Base-by-base conservation (phyloP, 2,888 invertebrate genomes). In the Apamea monoglypha region DNA sequence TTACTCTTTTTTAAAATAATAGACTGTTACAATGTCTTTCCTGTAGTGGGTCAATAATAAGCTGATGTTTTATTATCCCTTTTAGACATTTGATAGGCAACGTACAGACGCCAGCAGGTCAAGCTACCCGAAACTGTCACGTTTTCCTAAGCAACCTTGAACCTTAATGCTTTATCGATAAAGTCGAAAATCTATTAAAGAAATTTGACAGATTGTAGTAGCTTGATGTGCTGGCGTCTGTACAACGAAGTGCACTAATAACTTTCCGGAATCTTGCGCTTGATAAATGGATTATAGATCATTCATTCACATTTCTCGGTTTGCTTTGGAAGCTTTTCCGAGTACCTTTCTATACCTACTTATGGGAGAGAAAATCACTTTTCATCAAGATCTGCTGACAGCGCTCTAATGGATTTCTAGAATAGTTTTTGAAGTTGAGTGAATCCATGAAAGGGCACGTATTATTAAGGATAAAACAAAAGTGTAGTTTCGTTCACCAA, bases 341-440 rank as follows among this genome's bases (percentile, higher is more conserved):
- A 32, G 40, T 44, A 59, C 25, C 47, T 78, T 1, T n/a, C n/a
- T 40, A 18, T n/a, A 66, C 8, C 40, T 36, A 59, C 1, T 68
- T 44, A 63, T 80, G 64, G 61, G 21, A 56, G 47, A 36, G 18
- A 70, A 40, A 53, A 21, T n/a, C 16, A 5, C 21, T 73, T 72
- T 50, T 25, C n/a, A 53, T 18, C 18, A 21, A 7, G 16, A 25
- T 64, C 44, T 36, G 36, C 32, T 72, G 74, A 61, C 66, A 66
- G 32, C 25, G 44, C 7, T 21, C 14, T 14, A 44, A 32, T 56
- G 40, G n/a, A 66, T 71, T 32, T 10, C 32, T 21, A 16, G n/a
- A 61, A 70, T 32, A 32, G 53, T 18, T 71, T 47, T 70, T 47
- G 18, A 64, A 53, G 25, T 32, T 44, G 10, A 78, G 29, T 18